phyloP scores from a whole-genome alignment of 2,888 invertebrate genomes.

The Autographa pulchrina region DNA sequence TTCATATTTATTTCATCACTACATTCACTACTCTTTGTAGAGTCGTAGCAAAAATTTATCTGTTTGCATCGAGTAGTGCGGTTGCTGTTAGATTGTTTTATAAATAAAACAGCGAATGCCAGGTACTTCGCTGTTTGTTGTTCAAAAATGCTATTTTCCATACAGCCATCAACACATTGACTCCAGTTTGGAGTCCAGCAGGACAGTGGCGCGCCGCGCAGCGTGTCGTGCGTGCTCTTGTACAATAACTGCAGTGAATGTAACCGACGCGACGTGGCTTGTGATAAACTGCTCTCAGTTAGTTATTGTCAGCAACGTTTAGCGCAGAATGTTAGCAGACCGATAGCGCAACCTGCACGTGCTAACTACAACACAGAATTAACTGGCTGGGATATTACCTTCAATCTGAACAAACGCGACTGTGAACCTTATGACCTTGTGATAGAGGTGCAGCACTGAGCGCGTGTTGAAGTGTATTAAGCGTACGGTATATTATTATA shows the following conservation, averaged over 20 bases:
- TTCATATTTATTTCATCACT: no score
- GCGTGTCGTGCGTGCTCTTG: not conserved
- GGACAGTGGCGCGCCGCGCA: not conserved
- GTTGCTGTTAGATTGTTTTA: not conserved
- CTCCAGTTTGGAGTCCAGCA: not conserved
- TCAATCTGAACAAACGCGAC: not conserved
- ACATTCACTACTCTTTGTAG: not conserved
- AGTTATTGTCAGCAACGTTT: constrained; percentile 9
- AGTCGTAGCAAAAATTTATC: not conserved
- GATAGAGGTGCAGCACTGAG: not conserved
- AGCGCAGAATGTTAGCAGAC: not conserved
- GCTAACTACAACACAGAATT: constrained; percentile 9
- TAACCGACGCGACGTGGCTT: not conserved
- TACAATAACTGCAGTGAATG: constrained; percentile 5
- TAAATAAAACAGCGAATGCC: not conserved
- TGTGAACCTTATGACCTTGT: not conserved
- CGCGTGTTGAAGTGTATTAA: not conserved
- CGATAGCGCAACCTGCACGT: constrained; percentile 8
- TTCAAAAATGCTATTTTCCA: not conserved
- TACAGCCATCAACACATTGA: not conserved
- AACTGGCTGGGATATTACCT: not conserved
- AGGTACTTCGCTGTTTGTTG: no score
- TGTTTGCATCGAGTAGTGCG: not conserved
- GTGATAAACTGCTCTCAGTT: not conserved
- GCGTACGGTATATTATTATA: constrained; percentile 3